These are phyloP conservation scores for Patella ulyssiponensis DNA, from an alignment of 2,888 invertebrate genomes.

Conservation along the genomic window DNA sequence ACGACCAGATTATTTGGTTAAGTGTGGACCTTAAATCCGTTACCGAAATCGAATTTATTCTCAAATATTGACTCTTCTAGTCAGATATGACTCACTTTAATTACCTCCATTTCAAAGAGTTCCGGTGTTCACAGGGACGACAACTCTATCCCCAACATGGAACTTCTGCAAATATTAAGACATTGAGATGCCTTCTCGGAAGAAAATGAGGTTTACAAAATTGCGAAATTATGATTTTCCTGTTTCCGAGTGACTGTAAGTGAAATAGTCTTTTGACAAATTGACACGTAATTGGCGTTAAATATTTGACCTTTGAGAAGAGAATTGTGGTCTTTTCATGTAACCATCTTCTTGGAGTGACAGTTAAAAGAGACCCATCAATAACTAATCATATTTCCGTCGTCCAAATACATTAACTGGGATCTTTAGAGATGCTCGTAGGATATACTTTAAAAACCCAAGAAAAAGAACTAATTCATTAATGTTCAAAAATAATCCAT, in stretches of 20 bases:
- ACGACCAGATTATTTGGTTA: too few species aligned
- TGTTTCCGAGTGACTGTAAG: not conserved
- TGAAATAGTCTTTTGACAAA: slow-evolving; percentile 1
- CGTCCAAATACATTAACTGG: too few species aligned
- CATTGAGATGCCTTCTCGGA: not conserved
- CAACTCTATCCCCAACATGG: not conserved
- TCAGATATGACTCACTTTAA: slow-evolving; percentile 7
- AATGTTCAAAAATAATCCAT: too few species aligned
- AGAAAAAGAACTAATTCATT: too few species aligned
- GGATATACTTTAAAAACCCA: too few species aligned
- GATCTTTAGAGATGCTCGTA: too few species aligned
- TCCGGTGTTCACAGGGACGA: not conserved
- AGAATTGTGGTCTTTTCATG: not conserved
- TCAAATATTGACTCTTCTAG: not conserved
- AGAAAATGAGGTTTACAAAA: not conserved
- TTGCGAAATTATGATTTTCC: slow-evolving; percentile 5
- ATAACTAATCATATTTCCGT: too few species aligned
- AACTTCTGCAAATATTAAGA: not conserved
- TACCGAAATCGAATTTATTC: too few species aligned
- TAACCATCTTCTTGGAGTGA: too few species aligned
- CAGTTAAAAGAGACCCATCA: too few species aligned
- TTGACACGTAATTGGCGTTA: slow-evolving; percentile 3
- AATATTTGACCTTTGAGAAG: slow-evolving; percentile 6
- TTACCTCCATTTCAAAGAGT: slow-evolving; percentile 4
- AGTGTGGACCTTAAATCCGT: too few species aligned